Conservation (phyloP, 2,888 invertebrate genomes). For the Ophion obscuratus region DNA sequence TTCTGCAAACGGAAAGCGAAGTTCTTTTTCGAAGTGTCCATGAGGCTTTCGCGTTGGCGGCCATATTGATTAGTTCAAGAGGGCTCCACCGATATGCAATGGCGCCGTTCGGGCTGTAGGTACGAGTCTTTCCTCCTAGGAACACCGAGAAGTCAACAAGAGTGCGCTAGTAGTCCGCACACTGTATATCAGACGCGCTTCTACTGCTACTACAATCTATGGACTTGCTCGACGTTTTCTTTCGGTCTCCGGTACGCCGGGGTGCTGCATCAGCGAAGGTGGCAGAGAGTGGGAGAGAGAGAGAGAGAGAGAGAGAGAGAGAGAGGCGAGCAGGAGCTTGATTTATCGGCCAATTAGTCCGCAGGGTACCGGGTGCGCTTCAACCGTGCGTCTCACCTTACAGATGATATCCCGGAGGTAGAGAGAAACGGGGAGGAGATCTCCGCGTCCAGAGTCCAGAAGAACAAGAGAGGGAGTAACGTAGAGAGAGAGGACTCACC, state of each 20-base stretch:
- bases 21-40: background rate
- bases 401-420: conserved; percentile 78
- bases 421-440: conserved; percentile 55
- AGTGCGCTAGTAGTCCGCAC: conserved; percentile 23
- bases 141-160: background rate
- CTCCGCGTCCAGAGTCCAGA: conserved; percentile 44
- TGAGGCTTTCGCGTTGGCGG: background rate
- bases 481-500: conserved; percentile 20
- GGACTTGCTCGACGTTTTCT: conserved; percentile 42
- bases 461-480: conserved; percentile 37
- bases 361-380: conserved; percentile 81
- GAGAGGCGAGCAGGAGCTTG: conserved; percentile 81
- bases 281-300: conserved; percentile 51
- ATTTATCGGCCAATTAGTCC: conserved; percentile 84
- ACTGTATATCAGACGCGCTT: conserved; percentile 17
- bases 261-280: conserved; percentile 38
- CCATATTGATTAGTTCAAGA: background rate
- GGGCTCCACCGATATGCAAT: background rate
- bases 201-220: conserved; percentile 36
- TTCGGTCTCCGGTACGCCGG: conserved; percentile 36
- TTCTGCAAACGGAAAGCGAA: no score
- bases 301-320: conserved; percentile 59
- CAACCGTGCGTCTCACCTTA: conserved; percentile 81
- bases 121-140: background rate
- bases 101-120: background rate